phyloP scores from a whole-genome alignment of 2,888 invertebrate species.

The Melipona beecheii region DNA sequence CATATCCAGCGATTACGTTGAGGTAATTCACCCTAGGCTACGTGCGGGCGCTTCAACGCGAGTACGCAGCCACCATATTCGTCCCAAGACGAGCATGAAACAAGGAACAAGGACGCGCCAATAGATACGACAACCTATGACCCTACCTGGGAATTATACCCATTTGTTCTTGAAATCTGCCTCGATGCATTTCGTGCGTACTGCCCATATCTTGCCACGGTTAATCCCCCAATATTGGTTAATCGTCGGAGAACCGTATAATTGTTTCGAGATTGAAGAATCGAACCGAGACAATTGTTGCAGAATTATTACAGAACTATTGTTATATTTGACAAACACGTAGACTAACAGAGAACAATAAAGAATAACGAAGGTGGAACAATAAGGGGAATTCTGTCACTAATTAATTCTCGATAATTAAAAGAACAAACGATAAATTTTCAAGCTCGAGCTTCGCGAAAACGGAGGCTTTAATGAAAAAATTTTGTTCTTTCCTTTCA shows the following conservation, averaged over 20 bases:
- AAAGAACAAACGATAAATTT: too few species aligned
- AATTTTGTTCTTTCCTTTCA: too few species aligned
- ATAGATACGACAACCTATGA: conserved; percentile 55
- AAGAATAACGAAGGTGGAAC: too few species aligned
- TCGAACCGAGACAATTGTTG: neutral
- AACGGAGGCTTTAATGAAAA: too few species aligned
- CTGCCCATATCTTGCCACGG: conserved; percentile 26
- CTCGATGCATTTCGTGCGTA: conserved; percentile 30
- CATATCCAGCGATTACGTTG: conserved; percentile 3
- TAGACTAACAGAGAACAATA: too few species aligned
- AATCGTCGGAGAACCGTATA: conserved; percentile 28
- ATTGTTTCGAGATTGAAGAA: conserved; percentile 4
- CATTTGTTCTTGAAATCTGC: conserved; percentile 54
- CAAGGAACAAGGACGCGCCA: conserved; percentile 34
- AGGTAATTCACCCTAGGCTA: conserved; percentile 27
- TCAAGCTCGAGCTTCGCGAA: too few species aligned
- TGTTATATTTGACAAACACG: too few species aligned
- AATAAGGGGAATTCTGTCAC: too few species aligned
- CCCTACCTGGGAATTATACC: conserved; percentile 57
- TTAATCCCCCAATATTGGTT: conserved; percentile 15
- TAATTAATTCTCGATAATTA: too few species aligned
- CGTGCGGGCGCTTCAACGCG: conserved; percentile 2
- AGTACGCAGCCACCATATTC: conserved; percentile 20
- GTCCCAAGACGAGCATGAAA: conserved; percentile 59
- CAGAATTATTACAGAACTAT: neutral